Percentiles rank a stretch among this genome's conserved stretches.
These are phyloP conservation scores for Euthynnus affinis DNA, from an alignment of 2,797 vertebrate species.

Conservation along the genomic window DNA sequence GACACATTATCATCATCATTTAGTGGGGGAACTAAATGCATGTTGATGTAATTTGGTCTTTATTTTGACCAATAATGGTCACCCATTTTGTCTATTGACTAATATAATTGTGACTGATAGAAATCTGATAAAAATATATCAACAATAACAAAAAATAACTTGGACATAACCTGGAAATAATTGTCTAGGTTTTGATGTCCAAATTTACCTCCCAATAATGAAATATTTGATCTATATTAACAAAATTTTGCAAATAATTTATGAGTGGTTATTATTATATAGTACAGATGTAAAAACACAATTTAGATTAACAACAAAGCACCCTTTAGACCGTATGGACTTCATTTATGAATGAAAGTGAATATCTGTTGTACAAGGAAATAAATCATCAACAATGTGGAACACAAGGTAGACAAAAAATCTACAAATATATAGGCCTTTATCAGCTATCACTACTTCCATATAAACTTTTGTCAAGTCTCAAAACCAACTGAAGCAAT, in stretches of 20 bases:
- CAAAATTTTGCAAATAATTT: not conserved
- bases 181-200: not conserved
- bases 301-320: not conserved
- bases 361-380: not conserved
- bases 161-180: not conserved
- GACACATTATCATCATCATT: not conserved
- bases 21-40: not conserved
- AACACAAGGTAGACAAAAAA: not conserved
- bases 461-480: not conserved
- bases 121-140: not conserved
- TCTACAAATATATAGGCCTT: not conserved
- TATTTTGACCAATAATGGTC: not conserved
- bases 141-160: not conserved
- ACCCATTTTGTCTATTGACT: not conserved
- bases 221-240: not conserved
- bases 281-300: not conserved
- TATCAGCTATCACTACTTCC: not conserved
- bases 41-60: not conserved
- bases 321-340: not conserved
- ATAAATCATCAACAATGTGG: not conserved
- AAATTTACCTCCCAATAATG: not conserved
- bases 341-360: not conserved
- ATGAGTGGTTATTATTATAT: not conserved
- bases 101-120: not conserved
- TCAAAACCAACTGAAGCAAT: not conserved